Conservation (phyloP, 2,797 vertebrate species). For the Propithecus perrieri region DNA sequence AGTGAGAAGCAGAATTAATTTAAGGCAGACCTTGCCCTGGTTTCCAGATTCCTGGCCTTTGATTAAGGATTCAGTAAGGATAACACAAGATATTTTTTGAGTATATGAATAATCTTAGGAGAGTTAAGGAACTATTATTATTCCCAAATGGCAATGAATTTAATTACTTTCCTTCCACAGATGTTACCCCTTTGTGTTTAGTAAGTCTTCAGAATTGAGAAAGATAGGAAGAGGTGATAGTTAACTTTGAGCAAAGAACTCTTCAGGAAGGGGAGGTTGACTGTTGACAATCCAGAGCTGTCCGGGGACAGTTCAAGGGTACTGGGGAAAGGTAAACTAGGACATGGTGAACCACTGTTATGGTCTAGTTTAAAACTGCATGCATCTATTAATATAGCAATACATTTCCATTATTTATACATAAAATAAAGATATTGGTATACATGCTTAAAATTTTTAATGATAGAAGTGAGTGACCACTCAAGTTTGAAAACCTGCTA, state of each 20-base stretch:
- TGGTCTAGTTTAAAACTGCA: neutral
- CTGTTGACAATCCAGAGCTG: neutral
- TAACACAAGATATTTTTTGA: neutral
- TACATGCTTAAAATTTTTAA: neutral
- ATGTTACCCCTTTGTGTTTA: neutral
- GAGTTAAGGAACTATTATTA: neutral
- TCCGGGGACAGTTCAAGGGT: neutral
- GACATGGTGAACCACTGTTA: neutral
- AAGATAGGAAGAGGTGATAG: neutral
- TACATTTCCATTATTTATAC: neutral
- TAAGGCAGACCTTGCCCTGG: neutral
- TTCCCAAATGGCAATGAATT: neutral
- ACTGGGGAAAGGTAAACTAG: neutral
- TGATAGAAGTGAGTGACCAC: neutral
- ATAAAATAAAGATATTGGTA: neutral
- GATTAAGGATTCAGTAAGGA: constrained; percentile 24
- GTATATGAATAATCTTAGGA: neutral
- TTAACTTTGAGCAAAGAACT: neutral
- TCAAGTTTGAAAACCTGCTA: neutral
- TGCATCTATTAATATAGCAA: neutral
- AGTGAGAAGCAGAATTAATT: neutral
- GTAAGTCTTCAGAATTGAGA: neutral
- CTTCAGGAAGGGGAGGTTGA: neutral
- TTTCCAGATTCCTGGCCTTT: neutral
- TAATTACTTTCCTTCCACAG: constrained; percentile 33